Conservation (phyloP, 64 coral and sea anemone genomes). For the Dendrophyllia cribrosa region DNA sequence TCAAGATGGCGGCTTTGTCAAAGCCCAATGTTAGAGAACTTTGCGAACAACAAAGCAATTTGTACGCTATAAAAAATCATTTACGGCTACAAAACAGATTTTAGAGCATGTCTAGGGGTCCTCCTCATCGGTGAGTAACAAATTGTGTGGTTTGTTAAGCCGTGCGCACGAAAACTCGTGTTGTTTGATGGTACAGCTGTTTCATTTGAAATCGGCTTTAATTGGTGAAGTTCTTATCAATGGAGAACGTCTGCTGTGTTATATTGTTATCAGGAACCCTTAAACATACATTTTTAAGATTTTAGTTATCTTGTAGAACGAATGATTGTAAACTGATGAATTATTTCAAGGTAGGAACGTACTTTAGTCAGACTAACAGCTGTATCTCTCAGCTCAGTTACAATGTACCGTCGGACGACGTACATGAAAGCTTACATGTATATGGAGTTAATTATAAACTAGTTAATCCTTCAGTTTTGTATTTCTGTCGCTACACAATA, state of each 20-base stretch:
- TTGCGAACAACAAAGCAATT: neutral
- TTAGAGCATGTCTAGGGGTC: constrained; percentile 79
- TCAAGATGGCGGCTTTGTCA: constrained; percentile 44
- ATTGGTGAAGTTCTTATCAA: neutral
- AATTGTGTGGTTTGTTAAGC: neutral
- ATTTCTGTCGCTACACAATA: no score
- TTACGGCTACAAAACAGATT: neutral
- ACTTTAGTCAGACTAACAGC: neutral
- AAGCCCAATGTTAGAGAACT: neutral
- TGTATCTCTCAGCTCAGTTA: no score
- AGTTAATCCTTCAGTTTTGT: no score
- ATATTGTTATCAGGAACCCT: neutral
- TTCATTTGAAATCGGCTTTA: neutral
- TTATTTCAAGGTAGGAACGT: neutral
- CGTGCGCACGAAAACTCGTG: neutral
- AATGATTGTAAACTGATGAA: neutral
- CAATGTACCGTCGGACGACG: neutral
- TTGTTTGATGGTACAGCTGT: neutral
- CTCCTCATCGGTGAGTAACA: constrained; percentile 70
- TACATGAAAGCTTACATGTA: neutral
- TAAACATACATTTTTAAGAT: neutral
- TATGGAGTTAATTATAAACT: no score
- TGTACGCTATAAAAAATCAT: neutral
- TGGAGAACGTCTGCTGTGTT: neutral
- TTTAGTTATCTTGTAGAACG: neutral